Percentiles rank a stretch among this genome's conserved stretches.
Evolutionary conservation across 2,113 vertebrate genomes (phyloP).

Genomic region (Balaeniceps rex): DNA sequence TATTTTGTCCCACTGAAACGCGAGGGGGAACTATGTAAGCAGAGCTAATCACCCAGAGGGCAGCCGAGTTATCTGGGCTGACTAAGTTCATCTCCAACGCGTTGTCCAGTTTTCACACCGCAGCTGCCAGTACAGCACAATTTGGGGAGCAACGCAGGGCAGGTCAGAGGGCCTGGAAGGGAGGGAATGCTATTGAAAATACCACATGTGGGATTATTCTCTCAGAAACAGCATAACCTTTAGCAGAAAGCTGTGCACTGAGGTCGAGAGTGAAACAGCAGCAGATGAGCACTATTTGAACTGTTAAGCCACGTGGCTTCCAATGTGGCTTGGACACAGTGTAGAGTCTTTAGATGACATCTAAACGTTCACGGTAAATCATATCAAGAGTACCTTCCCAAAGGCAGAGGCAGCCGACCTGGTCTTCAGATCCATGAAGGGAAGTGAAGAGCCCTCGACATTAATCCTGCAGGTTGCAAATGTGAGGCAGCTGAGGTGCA

Average conservation of each 20-base stretch:
- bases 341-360: neutral
- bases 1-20: neutral
- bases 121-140: neutral
- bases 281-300: neutral
- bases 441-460: neutral
- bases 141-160: neutral
- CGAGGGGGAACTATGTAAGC: neutral
- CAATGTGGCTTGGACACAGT: neutral
- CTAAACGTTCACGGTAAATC: neutral
- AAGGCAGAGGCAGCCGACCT: neutral
- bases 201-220: neutral
- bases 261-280: neutral
- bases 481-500: neutral
- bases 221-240: neutral
- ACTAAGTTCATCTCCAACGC: rapidly evolving
- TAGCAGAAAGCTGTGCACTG: neutral
- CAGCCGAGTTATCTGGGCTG: neutral
- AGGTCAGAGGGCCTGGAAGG: neutral
- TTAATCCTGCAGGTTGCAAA: neutral
- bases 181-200: neutral
- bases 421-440: neutral
- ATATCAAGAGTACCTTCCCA: neutral
- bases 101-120: neutral
- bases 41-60: neutral
- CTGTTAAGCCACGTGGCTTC: neutral